Base-by-base conservation (phyloP, 1,140 invertebrate genomes). In the Heterodera schachtii region DNA sequence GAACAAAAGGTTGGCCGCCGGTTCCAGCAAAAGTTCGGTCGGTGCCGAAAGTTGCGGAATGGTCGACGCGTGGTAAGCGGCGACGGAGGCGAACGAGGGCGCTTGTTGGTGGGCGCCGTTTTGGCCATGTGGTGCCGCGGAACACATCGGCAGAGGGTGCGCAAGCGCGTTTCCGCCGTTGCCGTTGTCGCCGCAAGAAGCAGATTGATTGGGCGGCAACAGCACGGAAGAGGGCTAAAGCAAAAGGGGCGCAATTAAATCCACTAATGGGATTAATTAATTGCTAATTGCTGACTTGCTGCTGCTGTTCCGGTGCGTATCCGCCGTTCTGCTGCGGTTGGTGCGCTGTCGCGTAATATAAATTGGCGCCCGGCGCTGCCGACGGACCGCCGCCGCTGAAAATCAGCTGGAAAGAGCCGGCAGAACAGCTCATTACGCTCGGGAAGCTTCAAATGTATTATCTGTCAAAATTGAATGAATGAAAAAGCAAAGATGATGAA, bases 1-100 rank as follows among this genome's bases (percentile, higher is more conserved):
- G 52, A 75, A 75, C 49, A 78, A 69, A 7, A 78, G 57, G 52
- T 43, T 78, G 60, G 75, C 60, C 3, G 60, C 75, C 60, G 67
- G 69, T 13, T 71, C 69, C 21, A 71, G 69, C 69, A 46, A 71
- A 41, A 71, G 57, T 2, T 64, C 60, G 49, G 60, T 52, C 60
- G 67, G 69, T 8, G 31, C 69, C 31, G 44, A 11, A 9, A 46
- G 44, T 19, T 13, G 31, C 69, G 44, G 31, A 43, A 43, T 46
- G 69, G 69, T 7, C 8, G 69, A 31, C 31, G 13, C 69, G 41
- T 11, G 21, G 41, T 41, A 71, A 71, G 69, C n/a, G 8, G 41
- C 6, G 69, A 31, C 31, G 31, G 31, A 31, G 31, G 31, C 31
- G 41, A 71, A 46, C 21, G 19, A 8, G 67, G 69, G 69, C 41